Evolutionary conservation across 2,113 vertebrate genomes (phyloP), one percentile per base, ranked within the genome.

Genomic region (Oncorhynchus keta): DNA sequence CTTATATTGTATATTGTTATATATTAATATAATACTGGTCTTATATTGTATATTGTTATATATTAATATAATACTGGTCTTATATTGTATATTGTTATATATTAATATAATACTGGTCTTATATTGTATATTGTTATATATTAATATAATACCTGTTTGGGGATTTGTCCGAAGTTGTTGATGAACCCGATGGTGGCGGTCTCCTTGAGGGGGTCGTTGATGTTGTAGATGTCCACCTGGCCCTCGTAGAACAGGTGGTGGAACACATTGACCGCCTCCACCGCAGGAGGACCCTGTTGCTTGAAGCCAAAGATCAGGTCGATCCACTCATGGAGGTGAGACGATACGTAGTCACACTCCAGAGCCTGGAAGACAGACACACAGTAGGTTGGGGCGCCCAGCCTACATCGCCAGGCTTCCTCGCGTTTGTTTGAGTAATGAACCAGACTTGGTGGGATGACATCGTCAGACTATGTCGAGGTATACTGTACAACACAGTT

Each of bases 211-310:
- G 98, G 98, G 89, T 99, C 98, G 28, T 98, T 99, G 84, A 99
- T 99, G 91, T 99, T 99, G 92, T 99, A 99, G 83, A 99, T 99
- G 84, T 99, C 98, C 86, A 99, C 98, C 88, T 99, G 98, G 1
- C 98, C 98, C 89, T 99, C 98, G 71, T 99, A 99, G 85, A 99
- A 99, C 74, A 99, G 96, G 87, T 99, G 98, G 88, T 99, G 98
- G 89, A 99, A 99, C 83, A 99, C 97, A 77, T 99, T 99, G 6
- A 99, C 97, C 1, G 97, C 94, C 87, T 99, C 98, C 71, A 99
- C 96, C 0, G 98, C 98, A 0, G 97, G 93, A 13, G 96, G 97
- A 0, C 98, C 98, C 90, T 99, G 98, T 91, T 99, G 98, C 91
- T 99, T 99, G 81, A 97, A 99, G 80, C 98, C 98, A 57, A 99